Conservation (phyloP, 2,888 invertebrate species). For the Theodoxus fluviatilis region DNA sequence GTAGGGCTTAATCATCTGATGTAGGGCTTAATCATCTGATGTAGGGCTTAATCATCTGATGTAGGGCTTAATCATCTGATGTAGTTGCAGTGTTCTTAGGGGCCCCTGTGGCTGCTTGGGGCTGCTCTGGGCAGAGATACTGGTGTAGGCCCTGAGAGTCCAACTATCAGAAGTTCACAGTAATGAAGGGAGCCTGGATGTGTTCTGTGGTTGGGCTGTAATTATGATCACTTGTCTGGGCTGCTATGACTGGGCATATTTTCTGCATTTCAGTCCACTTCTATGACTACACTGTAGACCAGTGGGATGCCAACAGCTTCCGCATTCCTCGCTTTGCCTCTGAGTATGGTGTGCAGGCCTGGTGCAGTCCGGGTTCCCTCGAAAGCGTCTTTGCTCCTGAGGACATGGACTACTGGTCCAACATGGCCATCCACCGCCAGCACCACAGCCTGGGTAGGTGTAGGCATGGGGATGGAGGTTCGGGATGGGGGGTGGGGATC, state of each 20-base stretch:
- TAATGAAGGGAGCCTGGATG: not conserved
- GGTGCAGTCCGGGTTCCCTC: constrained; percentile 77
- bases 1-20: too few relatives aligned
- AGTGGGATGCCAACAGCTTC: constrained; percentile 81
- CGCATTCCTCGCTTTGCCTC: constrained; percentile 88
- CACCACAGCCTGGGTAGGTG: constrained; percentile 81
- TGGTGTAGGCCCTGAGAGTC: too few relatives aligned
- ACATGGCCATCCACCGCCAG: constrained; percentile 80
- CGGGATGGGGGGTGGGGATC: too few relatives aligned
- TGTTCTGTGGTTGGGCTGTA: not conserved
- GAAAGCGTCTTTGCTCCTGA: constrained; percentile 66
- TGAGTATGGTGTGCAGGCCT: constrained; percentile 94
- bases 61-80: too few relatives aligned
- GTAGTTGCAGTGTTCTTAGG: too few relatives aligned
- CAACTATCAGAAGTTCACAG: not conserved
- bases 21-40: too few relatives aligned
- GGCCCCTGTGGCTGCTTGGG: too few relatives aligned
- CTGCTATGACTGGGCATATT: not conserved
- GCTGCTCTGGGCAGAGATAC: not conserved
- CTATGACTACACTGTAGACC: constrained; percentile 83
- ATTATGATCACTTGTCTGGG: too few relatives aligned
- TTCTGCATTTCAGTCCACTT: constrained; percentile 72
- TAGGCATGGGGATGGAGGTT: too few relatives aligned
- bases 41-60: too few relatives aligned
- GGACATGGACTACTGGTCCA: constrained; percentile 68